Percentiles rank a stretch among this genome's conserved stretches.
phyloP scores from a whole-genome alignment of 2,113 vertebrate genomes.

The Python bivittatus region DNA sequence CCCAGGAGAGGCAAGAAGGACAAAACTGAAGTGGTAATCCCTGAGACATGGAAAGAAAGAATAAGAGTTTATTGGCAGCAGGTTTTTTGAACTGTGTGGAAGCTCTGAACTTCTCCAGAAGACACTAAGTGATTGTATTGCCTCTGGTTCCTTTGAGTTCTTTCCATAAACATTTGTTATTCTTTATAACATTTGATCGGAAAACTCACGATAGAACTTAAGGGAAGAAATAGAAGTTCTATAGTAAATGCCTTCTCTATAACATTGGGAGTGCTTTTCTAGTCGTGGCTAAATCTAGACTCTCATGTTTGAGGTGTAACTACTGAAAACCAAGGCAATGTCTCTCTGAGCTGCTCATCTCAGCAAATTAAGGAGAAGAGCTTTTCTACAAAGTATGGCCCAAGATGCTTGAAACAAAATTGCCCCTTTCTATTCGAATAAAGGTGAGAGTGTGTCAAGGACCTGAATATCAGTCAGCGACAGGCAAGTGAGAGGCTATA shows the following conservation, averaged over 20 bases:
- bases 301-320: background rate
- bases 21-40: background rate
- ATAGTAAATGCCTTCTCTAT: background rate
- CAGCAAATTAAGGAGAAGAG: background rate
- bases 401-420: background rate
- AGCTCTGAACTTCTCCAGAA: background rate
- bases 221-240: background rate
- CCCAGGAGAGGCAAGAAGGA: constrained; percentile 29
- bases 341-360: background rate
- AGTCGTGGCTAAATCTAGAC: background rate
- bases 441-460: no score
- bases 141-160: background rate
- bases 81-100: rapidly evolving
- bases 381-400: no score
- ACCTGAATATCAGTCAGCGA: background rate
- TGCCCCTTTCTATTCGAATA: background rate
- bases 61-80: rapidly evolving
- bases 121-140: background rate
- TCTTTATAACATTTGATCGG: background rate
- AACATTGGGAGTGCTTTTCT: background rate
- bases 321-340: background rate
- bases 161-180: background rate
- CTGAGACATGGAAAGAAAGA: rapidly evolving
- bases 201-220: background rate
- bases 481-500: no score